Evolutionary conservation across 1,140 invertebrate genomes (phyloP), one percentile per base, ranked within the genome.

Genomic region (Brachionus asplanchnoidis): DNA sequence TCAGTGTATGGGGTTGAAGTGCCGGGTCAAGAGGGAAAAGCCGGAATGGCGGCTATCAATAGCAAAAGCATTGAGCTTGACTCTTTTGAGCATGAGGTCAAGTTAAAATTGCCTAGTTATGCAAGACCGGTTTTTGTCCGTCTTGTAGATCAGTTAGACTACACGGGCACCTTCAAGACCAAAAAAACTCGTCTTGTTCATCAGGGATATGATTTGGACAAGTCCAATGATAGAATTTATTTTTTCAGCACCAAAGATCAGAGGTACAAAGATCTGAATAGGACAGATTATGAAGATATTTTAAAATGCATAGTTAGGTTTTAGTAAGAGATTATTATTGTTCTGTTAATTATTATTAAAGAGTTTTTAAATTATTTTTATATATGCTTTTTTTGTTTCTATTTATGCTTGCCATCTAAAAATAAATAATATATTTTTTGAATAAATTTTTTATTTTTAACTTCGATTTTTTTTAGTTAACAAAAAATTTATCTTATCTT

Each of bases 1-100:
- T 93, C 97, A 32, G 96, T 98, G 4, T 98, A 96, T 89, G 96
- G 97, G 28, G 95, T 98, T 0, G 92, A 94, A 90, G 94, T 98
- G 23, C 90, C 90, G 87, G 89, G 90, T 89, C 44, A 73, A 68
- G 84, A 84, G n/a, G 84, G 84, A 17, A 20, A 36, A 23, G 66
- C 68, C 12, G 84, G 84, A 32, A 84, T 84, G 84, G 68, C 46
- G 0, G 68, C 79, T 20, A 65, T 82, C 7, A 50, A 46, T 28
- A 65, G 2, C 17, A 65, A 65, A 65, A 40, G 20, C 8, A n/a
- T 82, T 11, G 53, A 82, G 6, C 9, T 82, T 26, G 60, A 65
- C 28, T 11, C 0, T 7, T 36, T 82, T 14, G 17, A 44, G 36
- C 11, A n/a, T 6, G 23, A 65, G 8, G 7, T 82, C 6, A 40